Base-by-base conservation (phyloP, 2,113 vertebrate species). In the Petrocephalus microphthalmus region DNA sequence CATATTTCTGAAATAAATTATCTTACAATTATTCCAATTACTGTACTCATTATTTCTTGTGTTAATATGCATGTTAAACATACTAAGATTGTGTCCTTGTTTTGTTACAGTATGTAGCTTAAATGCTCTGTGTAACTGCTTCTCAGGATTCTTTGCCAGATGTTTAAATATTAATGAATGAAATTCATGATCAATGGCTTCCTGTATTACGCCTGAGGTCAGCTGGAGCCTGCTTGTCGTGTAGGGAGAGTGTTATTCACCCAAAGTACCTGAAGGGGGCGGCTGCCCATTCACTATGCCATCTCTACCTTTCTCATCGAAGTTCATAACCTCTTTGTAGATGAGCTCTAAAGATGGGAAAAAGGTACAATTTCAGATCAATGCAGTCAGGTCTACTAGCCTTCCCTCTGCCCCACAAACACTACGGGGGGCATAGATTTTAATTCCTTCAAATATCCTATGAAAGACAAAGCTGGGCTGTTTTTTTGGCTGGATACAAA, bases 311-410 rank as follows among this genome's bases (percentile, higher is more conserved):
- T 97, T 98, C 95, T 99, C 98, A 97, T 99, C 98, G 88, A 98
- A 99, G 95, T 97, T 99, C 98, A 99, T 99, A 94, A 99, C 98
- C 95, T 99, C 98, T 95, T 99, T 99, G 95, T 99, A 99, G 95
- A 99, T 99, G 88, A 99, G 95, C 94, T 99, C 98, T 99, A 94
- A 17, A 92, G 93, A 92, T 17, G 25, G 13, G 25, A 67, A 74
- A 54, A 22, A 20, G n/a, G 22, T 20, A 45, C 11, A 20, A 20
- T 54, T 10, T 37, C 67, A 64, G 56, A 52, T 47, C 51, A 86
- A 33, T 11, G 51, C 84, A 33, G 54, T 57, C 33, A 15, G 25
- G 57, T 37, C 53, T 86, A 78, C 71, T 78, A 78, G 37, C 33
- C 71, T 42, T 78, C 8, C 33, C 29, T n/a, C 33, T 42, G 11